These are phyloP conservation scores for Hydrocynus forskahlii DNA, from an alignment of 2,797 vertebrate genomes.

Conservation along the genomic window DNA sequence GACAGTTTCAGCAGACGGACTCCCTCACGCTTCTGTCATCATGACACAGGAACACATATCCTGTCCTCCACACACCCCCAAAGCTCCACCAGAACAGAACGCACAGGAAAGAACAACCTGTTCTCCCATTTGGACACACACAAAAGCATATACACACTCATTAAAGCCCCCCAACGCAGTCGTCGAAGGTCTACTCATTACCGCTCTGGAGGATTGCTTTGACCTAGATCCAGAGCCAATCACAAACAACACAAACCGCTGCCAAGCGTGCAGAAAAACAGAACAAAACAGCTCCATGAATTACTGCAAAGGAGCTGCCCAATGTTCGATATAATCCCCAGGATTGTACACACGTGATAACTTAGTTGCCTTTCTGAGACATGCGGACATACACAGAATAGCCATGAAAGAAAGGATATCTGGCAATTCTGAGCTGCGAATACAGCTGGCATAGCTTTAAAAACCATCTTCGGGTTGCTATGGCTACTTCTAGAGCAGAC, in stretches of 20 bases:
- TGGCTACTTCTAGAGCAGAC: slow-evolving; percentile 66
- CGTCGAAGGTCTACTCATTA: slow-evolving; percentile 56
- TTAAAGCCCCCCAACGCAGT: slow-evolving; percentile 32
- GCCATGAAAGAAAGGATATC: neutral
- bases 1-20: neutral
- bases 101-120: neutral
- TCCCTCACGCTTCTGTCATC: neutral
- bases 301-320: slow-evolving; percentile 18
- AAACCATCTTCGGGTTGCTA: slow-evolving; percentile 70
- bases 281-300: slow-evolving; percentile 35
- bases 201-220: slow-evolving; percentile 57
- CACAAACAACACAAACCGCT: slow-evolving; percentile 28
- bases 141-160: slow-evolving; percentile 13
- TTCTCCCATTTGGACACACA: slow-evolving; percentile 1
- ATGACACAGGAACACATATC: neutral
- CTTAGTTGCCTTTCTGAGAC: slow-evolving; percentile 5
- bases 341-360: slow-evolving; percentile 1
- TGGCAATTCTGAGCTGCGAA: slow-evolving; percentile 59
- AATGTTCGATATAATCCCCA: slow-evolving; percentile 15
- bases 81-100: neutral
- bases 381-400: neutral
- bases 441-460: slow-evolving; percentile 61
- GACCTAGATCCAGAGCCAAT: slow-evolving; percentile 67
- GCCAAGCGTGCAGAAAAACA: slow-evolving; percentile 10
- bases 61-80: neutral